Percentiles rank a stretch among this genome's conserved stretches.
phyloP scores from a whole-genome alignment of 1,140 invertebrate species.

The Bombus sibiricus region DNA sequence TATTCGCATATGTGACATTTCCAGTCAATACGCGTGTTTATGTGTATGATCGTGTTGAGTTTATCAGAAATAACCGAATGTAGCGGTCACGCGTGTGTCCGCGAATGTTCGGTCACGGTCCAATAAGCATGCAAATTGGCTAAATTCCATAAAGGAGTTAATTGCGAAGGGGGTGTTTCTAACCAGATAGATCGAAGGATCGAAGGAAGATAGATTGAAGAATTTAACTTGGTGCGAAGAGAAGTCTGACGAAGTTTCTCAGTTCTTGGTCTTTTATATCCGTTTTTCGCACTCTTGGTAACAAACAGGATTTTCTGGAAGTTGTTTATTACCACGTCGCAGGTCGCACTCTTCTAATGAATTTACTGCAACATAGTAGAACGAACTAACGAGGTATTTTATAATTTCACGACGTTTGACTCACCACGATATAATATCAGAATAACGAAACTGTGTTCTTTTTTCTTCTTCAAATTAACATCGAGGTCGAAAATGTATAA shows the following conservation, averaged over 20 bases:
- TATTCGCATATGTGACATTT: no score
- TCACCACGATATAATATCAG: background rate
- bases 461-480: no score
- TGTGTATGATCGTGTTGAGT: no score
- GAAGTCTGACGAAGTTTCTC: background rate
- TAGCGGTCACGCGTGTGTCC: no score
- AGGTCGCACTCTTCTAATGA: no score
- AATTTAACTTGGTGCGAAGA: background rate
- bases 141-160: background rate
- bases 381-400: background rate
- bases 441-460: background rate
- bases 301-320: background rate
- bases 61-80: no score
- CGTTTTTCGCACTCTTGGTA: background rate
- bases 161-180: background rate
- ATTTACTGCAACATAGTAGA: no score
- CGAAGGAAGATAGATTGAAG: background rate
- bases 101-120: no score
- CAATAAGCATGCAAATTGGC: no score
- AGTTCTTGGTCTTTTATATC: background rate
- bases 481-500: no score
- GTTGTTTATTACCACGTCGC: background rate
- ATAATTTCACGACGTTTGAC: background rate
- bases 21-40: no score
- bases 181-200: background rate